These are phyloP conservation scores for Dioctria rufipes DNA, from an alignment of 2,888 invertebrate genomes.

Conservation along the genomic window DNA sequence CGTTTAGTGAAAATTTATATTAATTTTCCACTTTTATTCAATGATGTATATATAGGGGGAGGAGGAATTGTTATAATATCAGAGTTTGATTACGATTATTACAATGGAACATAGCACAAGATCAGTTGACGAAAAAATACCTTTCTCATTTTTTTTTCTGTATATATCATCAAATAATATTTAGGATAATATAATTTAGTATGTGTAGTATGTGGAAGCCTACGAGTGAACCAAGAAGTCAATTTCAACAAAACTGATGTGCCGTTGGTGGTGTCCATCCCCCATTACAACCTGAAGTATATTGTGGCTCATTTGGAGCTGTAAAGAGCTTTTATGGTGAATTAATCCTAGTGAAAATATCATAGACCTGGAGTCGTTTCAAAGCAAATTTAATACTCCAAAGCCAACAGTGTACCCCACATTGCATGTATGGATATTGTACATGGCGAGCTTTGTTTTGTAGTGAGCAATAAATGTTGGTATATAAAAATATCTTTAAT, in stretches of 20 bases:
- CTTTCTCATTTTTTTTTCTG: too few relatives aligned
- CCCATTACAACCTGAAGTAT: neutral
- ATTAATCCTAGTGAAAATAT: slow-evolving; percentile 1
- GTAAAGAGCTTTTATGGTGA: slow-evolving; percentile 31
- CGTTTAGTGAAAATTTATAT: too few relatives aligned
- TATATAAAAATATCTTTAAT: slow-evolving; percentile 8
- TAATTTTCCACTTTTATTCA: too few relatives aligned
- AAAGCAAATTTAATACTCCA: neutral
- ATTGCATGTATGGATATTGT: too few relatives aligned
- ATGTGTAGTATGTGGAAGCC: too few relatives aligned
- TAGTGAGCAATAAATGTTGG: slow-evolving; percentile 20
- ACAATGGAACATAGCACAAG: too few relatives aligned
- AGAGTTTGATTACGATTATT: too few relatives aligned
- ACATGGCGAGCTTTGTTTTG: slow-evolving; percentile 11
- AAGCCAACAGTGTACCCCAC: slow-evolving; percentile 13
- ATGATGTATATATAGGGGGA: too few relatives aligned
- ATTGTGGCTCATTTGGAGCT: neutral
- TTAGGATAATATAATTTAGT: too few relatives aligned
- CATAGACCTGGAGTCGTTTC: neutral
- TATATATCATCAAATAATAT: too few relatives aligned
- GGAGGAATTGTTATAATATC: too few relatives aligned
- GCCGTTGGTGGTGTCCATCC: slow-evolving; percentile 2
- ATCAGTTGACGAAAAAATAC: too few relatives aligned
- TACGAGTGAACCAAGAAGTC: neutral
- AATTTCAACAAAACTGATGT: neutral